A percentile compares a stretch with the other conserved stretches of the same genome.
Conservation (phyloP, 1,140 invertebrate genomes). For the Leptestheria dahalacensis region DNA sequence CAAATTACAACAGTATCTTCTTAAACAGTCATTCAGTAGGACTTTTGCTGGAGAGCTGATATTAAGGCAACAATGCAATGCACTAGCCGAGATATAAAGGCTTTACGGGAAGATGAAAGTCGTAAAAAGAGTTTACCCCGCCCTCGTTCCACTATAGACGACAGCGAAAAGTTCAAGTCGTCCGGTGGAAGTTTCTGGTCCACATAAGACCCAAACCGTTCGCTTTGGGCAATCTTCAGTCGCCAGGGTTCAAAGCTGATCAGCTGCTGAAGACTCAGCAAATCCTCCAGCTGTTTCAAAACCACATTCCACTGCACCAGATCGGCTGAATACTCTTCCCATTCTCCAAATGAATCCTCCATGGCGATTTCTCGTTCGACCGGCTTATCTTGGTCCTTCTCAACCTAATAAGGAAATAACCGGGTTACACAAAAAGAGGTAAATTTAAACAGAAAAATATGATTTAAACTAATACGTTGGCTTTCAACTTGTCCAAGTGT, state of each 20-base stretch:
- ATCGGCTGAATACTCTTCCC: conserved; percentile 72
- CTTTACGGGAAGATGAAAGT: no score
- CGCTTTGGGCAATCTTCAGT: conserved; percentile 35
- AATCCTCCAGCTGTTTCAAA: conserved; percentile 75
- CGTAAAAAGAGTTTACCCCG: conserved; percentile 39
- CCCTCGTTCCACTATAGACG: conserved; percentile 55
- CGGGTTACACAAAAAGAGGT: background rate
- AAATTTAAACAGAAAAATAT: background rate
- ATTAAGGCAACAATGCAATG: no score
- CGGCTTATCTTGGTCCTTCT: conserved; percentile 14
- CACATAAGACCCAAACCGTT: conserved; percentile 7
- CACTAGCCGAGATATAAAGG: no score
- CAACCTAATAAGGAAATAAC: no score
- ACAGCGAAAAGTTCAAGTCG: conserved; percentile 49
- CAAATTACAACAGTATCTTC: no score
- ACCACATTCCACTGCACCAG: conserved; percentile 68
- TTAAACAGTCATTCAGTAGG: no score
- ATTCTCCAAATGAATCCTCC: conserved; percentile 34
- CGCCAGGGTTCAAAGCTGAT: conserved; percentile 35
- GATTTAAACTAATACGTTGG: background rate
- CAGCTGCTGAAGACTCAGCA: conserved; percentile 48
- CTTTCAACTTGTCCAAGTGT: conserved; percentile 34
- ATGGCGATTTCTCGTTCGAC: conserved; percentile 17
- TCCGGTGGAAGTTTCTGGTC: conserved; percentile 26
- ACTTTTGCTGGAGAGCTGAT: no score